Evolutionary conservation across 2,113 vertebrate species (phyloP).

Genomic region (Illadopsis cleaveri): DNA sequence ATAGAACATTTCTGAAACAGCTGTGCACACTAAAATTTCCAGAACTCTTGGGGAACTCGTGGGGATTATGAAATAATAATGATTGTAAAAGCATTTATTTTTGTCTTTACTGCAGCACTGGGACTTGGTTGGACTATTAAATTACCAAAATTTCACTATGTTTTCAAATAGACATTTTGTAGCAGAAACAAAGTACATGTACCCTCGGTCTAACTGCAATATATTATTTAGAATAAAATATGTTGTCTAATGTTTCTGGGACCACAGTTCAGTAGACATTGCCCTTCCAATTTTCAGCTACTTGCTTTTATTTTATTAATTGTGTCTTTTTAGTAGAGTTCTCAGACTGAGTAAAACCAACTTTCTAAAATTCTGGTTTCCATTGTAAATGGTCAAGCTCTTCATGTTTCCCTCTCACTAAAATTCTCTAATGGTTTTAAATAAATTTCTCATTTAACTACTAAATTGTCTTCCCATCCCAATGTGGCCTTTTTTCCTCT

Average conservation of each 20-base stretch:
- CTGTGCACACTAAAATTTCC: background rate
- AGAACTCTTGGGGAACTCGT: slow-evolving; percentile 21
- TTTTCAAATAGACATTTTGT: background rate
- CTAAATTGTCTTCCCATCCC: background rate
- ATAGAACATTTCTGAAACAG: slow-evolving; percentile 15
- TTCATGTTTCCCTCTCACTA: rapidly evolving
- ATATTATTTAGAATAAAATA: background rate
- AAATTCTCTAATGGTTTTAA: background rate
- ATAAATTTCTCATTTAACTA: background rate
- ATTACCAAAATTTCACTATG: background rate
- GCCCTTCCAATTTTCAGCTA: background rate
- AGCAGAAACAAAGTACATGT: background rate
- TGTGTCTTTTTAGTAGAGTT: background rate
- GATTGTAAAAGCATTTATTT: slow-evolving; percentile 8
- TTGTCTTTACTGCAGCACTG: background rate
- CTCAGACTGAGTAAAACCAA: background rate
- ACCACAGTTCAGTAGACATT: background rate
- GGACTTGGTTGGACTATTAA: background rate
- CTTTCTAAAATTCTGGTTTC: background rate
- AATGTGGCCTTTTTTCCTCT: background rate
- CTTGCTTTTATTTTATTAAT: background rate
- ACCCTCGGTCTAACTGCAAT: background rate
- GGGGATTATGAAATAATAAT: slow-evolving; percentile 16
- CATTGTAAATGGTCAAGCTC: background rate
- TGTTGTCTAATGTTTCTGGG: background rate